These are phyloP conservation scores for Oscarella lobularis DNA, from an alignment of 37 sponge, comb jelly and placozoan species.

Conservation along the genomic window DNA sequence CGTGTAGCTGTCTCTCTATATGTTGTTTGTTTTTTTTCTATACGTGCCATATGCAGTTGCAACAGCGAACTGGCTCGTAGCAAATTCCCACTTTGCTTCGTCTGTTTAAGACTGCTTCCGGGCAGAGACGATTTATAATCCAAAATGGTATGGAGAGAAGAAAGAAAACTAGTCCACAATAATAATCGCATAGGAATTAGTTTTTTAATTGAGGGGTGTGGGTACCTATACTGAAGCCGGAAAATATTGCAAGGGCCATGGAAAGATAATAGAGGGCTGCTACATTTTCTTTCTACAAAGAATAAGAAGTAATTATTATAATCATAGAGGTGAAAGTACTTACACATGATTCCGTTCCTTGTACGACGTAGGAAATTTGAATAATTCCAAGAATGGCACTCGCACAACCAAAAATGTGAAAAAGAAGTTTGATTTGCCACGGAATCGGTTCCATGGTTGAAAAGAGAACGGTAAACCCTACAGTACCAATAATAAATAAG, in stretches of 20 bases:
- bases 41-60: slow-evolving; percentile 4
- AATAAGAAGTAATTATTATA: not conserved
- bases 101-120: not conserved
- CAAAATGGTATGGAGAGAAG: not conserved
- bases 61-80: not conserved
- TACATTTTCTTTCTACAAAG: not conserved
- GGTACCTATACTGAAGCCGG: not conserved
- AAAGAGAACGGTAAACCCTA: not conserved
- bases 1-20: not conserved
- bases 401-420: not conserved
- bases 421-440: not conserved
- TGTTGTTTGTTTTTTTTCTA: not conserved
- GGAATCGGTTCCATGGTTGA: not conserved
- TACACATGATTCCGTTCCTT: not conserved
- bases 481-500: not conserved
- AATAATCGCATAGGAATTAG: not conserved
- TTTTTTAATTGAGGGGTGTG: not conserved
- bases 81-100: not conserved
- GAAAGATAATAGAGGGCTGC: slow-evolving; percentile 7
- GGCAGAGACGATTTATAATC: not conserved
- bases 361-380: not conserved
- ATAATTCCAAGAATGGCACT: not conserved
- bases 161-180: not conserved
- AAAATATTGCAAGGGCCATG: not conserved
- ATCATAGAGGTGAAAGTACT: not conserved